A percentile compares a stretch with the other conserved stretches of the same genome.
Conservation (phyloP, 23 tunicate genomes). For the Corella eumyota region DNA sequence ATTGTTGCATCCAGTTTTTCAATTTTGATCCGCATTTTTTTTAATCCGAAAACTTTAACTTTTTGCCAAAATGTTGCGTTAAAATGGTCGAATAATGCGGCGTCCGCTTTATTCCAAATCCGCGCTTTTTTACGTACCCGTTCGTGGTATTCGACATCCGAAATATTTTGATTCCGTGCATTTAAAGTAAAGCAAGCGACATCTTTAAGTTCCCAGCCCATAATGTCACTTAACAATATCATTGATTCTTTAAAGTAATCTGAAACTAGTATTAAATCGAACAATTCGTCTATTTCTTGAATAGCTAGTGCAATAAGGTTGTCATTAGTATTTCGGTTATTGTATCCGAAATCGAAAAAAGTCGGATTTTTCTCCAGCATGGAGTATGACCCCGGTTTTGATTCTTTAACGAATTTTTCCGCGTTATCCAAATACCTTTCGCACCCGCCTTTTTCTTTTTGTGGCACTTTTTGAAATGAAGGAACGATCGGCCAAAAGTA, state of each 20-base stretch:
- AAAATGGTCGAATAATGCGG: constrained; percentile 38
- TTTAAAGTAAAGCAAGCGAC: constrained; percentile 29
- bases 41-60: constrained; percentile 12
- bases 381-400: neutral
- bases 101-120: constrained; percentile 40
- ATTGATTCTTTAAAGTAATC: constrained; percentile 32
- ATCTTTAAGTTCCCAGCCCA: constrained; percentile 34
- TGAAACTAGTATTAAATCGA: constrained; percentile 26
- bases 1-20: neutral
- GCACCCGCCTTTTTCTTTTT: neutral
- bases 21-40: constrained; percentile 14
- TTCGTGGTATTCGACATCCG: neutral
- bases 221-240: constrained; percentile 16
- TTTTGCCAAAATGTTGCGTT: constrained; percentile 41
- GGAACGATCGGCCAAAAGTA: constrained; percentile 30
- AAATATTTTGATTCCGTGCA: constrained; percentile 1
- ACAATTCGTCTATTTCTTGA: constrained; percentile 6
- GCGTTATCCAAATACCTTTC: constrained; percentile 50
- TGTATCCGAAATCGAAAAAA: too few relatives aligned
- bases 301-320: constrained; percentile 1
- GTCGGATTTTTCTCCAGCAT: constrained; percentile 21
- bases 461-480: constrained; percentile 18
- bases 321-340: constrained; percentile 3
- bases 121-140: constrained; percentile 16
- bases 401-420: neutral